phyloP scores from a whole-genome alignment of 2,888 invertebrate species.

The Oligia strigilis region DNA sequence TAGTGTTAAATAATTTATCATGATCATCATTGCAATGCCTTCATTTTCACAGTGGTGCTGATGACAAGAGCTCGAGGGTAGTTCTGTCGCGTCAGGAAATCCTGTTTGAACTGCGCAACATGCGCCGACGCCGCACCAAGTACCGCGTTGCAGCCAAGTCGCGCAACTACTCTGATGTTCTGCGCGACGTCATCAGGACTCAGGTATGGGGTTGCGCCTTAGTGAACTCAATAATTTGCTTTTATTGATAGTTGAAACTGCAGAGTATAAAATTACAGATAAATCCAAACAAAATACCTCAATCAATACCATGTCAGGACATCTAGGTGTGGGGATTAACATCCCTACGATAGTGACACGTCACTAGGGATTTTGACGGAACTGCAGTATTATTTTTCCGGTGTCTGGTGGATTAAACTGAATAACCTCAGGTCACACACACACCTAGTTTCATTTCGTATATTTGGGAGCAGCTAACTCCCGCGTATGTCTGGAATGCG shows the following conservation, averaged over 20 bases:
- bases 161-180: conserved; percentile 90
- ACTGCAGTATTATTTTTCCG: too few species aligned
- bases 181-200: conserved; percentile 91
- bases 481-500: background rate
- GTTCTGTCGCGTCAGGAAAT: conserved; percentile 81
- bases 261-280: background rate
- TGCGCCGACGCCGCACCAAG: conserved; percentile 91
- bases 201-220: conserved; percentile 79
- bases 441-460: background rate
- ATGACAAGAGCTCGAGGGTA: conserved; percentile 47
- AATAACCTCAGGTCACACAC: background rate
- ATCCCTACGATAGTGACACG: too few species aligned
- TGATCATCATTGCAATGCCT: background rate
- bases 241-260: background rate
- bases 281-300: background rate
- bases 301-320: background rate
- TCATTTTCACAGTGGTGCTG: conserved; percentile 36
- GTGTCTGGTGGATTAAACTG: background rate
- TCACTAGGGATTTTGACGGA: too few species aligned
- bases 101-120: conserved; percentile 90
- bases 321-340: background rate
- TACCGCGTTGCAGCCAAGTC: conserved; percentile 91
- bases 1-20: background rate
- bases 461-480: background rate
- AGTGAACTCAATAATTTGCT: background rate